Percentiles rank a stretch among this genome's conserved stretches.
These are phyloP conservation scores for Podarcis cretensis DNA, from an alignment of 2,113 vertebrate species.

Conservation along the genomic window DNA sequence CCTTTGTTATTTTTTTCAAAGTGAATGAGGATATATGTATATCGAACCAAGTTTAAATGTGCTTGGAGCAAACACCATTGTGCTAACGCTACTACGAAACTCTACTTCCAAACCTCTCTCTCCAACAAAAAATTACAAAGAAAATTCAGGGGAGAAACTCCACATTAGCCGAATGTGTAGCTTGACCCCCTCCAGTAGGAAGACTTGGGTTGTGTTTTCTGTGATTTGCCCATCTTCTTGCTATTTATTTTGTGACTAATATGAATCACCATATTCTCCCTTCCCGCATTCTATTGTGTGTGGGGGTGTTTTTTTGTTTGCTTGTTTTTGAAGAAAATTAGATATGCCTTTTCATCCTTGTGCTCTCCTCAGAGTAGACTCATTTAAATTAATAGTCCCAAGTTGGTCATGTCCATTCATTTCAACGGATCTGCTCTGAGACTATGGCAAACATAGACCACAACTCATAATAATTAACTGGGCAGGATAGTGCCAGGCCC, in stretches of 20 bases:
- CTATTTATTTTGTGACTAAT: neutral
- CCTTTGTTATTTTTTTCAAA: too few relatives aligned
- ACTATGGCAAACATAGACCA: too few relatives aligned
- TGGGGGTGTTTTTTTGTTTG: neutral
- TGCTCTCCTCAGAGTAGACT: too few relatives aligned
- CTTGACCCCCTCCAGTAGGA: neutral
- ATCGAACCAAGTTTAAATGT: neutral
- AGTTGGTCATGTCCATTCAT: too few relatives aligned
- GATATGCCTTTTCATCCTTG: neutral
- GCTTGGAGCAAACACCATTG: neutral
- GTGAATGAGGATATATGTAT: too few relatives aligned
- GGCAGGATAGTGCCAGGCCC: too few relatives aligned
- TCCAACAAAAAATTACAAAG: neutral
- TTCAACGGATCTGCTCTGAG: too few relatives aligned
- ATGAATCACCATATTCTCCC: neutral
- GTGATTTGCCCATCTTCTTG: slow-evolving; percentile 2
- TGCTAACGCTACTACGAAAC: too few relatives aligned
- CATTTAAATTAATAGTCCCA: too few relatives aligned
- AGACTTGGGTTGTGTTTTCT: neutral
- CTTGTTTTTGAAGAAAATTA: neutral
- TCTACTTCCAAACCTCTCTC: neutral
- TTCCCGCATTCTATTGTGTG: neutral
- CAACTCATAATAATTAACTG: too few relatives aligned
- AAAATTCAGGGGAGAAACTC: neutral
- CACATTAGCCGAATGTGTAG: neutral